Evolutionary conservation across 2,113 vertebrate genomes (phyloP).

Genomic region (Rhagologus leucostigma): DNA sequence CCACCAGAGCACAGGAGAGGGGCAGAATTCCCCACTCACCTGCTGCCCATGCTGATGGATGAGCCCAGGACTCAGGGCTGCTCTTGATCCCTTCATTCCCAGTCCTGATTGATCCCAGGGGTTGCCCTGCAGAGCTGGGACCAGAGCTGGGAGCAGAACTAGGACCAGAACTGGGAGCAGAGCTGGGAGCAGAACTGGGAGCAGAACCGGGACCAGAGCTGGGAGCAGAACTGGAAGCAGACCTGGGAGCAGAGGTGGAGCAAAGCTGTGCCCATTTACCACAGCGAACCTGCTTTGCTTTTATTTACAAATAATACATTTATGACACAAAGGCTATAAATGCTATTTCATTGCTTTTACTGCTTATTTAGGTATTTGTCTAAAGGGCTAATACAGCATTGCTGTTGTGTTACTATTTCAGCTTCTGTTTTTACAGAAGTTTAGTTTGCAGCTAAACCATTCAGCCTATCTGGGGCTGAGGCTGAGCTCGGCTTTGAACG

Average conservation of each 20-base stretch:
- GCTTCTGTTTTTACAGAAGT: not conserved
- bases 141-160: not conserved
- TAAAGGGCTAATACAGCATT: not conserved
- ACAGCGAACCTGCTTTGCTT: not conserved
- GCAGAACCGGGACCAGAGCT: too few relatives aligned
- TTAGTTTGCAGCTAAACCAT: conserved; percentile 1
- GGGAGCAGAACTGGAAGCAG: not conserved
- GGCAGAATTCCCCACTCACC: not conserved
- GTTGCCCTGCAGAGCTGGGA: not conserved
- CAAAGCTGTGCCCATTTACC: not conserved
- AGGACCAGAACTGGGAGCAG: not conserved
- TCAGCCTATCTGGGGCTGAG: not conserved
- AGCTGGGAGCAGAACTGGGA: not conserved
- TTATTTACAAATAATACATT: conserved; percentile 14
- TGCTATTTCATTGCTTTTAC: conserved; percentile 18
- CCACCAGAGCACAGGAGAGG: not conserved
- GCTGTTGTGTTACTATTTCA: not conserved
- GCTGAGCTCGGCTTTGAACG: not conserved
- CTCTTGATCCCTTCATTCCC: not conserved
- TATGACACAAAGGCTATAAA: not conserved
- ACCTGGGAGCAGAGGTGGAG: not conserved
- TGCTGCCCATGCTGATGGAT: not conserved
- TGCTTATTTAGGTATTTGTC: conserved; percentile 33
- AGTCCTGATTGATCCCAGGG: not conserved
- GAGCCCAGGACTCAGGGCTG: not conserved